Evolutionary conservation across 2,888 invertebrate species (phyloP).

Genomic region (Odontomyia ornata): DNA sequence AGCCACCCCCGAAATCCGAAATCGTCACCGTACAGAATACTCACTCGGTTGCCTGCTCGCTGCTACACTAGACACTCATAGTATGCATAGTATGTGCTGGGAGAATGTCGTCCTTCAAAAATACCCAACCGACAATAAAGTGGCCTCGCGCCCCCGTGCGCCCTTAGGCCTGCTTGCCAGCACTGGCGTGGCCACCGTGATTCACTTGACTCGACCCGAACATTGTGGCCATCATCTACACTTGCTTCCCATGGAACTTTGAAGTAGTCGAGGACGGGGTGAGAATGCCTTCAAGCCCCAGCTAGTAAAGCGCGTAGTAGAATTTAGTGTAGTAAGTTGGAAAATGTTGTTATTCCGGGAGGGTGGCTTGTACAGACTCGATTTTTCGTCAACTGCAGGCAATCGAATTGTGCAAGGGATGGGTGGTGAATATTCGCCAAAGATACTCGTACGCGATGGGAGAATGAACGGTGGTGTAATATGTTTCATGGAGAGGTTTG

Average conservation of each 20-base stretch:
- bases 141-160: slow-evolving; percentile 8
- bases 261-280: background rate
- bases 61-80: slow-evolving; percentile 29
- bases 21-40: slow-evolving; percentile 30
- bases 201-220: background rate
- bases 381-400: no score
- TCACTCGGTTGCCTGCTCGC: slow-evolving; percentile 16
- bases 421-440: no score
- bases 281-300: background rate
- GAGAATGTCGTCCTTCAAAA: slow-evolving; percentile 40
- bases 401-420: no score
- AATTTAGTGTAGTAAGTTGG: slow-evolving; percentile 36
- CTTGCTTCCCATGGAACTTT: background rate
- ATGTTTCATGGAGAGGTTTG: no score
- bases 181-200: slow-evolving; percentile 5
- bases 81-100: slow-evolving; percentile 21
- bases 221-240: background rate
- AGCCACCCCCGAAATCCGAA: slow-evolving; percentile 21
- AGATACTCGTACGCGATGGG: no score
- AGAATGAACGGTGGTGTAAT: no score
- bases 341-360: slow-evolving; percentile 26
- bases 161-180: slow-evolving; percentile 13
- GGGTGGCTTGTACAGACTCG: background rate
- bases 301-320: slow-evolving; percentile 26
- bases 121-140: slow-evolving; percentile 20